Percentiles rank a stretch among this genome's conserved stretches.
Conservation (phyloP, 2,113 vertebrate species). For the Turnix velox region DNA sequence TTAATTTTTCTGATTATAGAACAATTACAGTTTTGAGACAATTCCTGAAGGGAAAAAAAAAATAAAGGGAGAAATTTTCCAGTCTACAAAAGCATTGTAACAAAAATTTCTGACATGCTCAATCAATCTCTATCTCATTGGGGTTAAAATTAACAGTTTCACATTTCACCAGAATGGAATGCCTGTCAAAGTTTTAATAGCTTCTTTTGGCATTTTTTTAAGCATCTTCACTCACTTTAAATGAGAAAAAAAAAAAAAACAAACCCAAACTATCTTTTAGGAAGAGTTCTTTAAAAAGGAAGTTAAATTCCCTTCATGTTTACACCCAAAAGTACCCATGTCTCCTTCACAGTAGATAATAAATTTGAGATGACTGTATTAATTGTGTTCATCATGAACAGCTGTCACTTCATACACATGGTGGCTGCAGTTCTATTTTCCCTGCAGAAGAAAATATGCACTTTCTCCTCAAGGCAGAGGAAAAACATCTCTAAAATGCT, state of each 20-base stretch:
- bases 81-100: neutral
- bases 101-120: neutral
- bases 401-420: neutral
- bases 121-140: neutral
- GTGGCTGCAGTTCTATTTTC: neutral
- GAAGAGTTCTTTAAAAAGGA: neutral
- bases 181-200: slow-evolving; percentile 15
- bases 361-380: neutral
- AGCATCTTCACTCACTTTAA: neutral
- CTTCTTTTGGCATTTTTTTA: neutral
- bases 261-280: neutral
- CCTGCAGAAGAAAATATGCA: neutral
- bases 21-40: neutral
- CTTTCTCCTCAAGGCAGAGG: neutral
- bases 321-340: neutral
- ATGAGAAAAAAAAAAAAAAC: neutral
- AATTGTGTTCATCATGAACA: neutral
- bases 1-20: neutral
- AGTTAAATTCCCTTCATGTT: neutral
- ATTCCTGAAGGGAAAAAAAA: neutral
- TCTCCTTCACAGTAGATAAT: neutral
- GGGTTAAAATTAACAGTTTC: neutral
- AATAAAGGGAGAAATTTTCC: neutral
- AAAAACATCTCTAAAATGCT: neutral
- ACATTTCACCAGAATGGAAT: neutral